Evolutionary conservation across 2,888 invertebrate genomes (phyloP).

Genomic region (Crepidodera aurea): DNA sequence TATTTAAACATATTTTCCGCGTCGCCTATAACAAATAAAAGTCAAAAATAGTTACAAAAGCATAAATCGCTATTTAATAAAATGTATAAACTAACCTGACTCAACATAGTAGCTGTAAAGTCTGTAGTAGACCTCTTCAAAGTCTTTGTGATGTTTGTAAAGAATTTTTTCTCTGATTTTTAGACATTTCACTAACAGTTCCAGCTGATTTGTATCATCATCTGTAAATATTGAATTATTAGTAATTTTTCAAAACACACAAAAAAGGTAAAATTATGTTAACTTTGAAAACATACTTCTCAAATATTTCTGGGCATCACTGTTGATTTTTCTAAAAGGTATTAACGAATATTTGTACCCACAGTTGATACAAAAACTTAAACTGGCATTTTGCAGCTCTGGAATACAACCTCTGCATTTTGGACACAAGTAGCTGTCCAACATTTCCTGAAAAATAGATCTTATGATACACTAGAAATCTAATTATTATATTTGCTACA

Average conservation of each 20-base stretch:
- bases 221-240: conserved; percentile 36
- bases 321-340: conserved; percentile 50
- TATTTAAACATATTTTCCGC: conserved; percentile 54
- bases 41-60: background rate
- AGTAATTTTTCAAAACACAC: background rate
- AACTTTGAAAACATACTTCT: conserved; percentile 44
- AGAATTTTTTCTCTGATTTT: conserved; percentile 61
- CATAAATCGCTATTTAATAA: background rate
- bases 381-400: conserved; percentile 52
- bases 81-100: conserved; percentile 60
- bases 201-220: conserved; percentile 51
- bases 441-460: conserved; percentile 58
- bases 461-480: too few relatives aligned
- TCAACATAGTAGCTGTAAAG: conserved; percentile 65
- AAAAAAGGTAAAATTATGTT: conserved; percentile 9
- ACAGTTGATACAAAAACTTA: conserved; percentile 53
- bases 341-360: conserved; percentile 48
- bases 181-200: conserved; percentile 61
- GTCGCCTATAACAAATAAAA: conserved; percentile 46
- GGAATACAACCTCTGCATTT: conserved; percentile 57
- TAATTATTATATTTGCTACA: too few relatives aligned
- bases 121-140: conserved; percentile 58
- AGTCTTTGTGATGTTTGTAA: conserved; percentile 64
- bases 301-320: conserved; percentile 54
- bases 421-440: conserved; percentile 58